Percentiles rank a stretch among this genome's conserved stretches.
Evolutionary conservation across 2,888 invertebrate species (phyloP).

Genomic region (Drosophila demipolita): DNA sequence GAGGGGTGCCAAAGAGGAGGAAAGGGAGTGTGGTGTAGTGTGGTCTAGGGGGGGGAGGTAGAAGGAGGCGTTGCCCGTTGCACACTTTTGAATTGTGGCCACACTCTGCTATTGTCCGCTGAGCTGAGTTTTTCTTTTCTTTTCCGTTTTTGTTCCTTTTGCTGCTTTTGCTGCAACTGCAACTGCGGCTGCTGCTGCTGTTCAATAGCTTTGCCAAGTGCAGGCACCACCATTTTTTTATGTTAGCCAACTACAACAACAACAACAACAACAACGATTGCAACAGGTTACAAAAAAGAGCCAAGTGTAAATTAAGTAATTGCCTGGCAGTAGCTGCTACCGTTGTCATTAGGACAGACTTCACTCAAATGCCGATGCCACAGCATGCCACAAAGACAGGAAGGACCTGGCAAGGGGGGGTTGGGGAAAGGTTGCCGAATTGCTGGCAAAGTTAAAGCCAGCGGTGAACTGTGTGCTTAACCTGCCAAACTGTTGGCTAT

Average conservation of each 20-base stretch:
- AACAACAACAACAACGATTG: conserved; percentile 11
- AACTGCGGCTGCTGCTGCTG: conserved; percentile 11
- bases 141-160: conserved; percentile 3
- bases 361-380: conserved; percentile 55
- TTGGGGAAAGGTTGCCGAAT: not conserved
- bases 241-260: conserved; percentile 36
- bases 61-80: conserved; percentile 50
- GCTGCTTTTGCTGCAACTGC: not conserved
- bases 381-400: conserved; percentile 37
- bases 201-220: conserved; percentile 55
- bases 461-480: conserved; percentile 57
- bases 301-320: conserved; percentile 76
- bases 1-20: not conserved
- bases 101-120: conserved; percentile 59
- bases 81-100: conserved; percentile 58
- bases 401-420: conserved; percentile 9
- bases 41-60: not conserved
- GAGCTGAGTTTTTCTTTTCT: conserved; percentile 26
- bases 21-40: not conserved
- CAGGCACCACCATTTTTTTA: conserved; percentile 43
- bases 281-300: conserved; percentile 44
- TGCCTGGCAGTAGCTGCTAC: conserved; percentile 72
- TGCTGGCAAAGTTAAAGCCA: not conserved
- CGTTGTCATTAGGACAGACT: conserved; percentile 74
- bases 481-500: conserved; percentile 55